Evolutionary conservation across 2,888 invertebrate species (phyloP).

Genomic region (Erynnis tages): DNA sequence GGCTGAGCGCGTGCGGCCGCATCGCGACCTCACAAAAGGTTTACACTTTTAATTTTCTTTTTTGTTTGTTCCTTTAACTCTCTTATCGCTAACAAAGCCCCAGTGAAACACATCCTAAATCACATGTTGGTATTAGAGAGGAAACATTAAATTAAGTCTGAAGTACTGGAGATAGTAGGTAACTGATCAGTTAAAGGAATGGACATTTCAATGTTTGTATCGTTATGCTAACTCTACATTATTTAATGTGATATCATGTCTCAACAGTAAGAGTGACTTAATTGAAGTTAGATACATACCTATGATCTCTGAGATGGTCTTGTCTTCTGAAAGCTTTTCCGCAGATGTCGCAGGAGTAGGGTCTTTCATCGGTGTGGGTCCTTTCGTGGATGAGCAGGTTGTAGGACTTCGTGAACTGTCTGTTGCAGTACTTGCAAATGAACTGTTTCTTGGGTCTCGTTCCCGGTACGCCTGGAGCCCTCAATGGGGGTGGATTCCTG

Average conservation of each 20-base stretch:
- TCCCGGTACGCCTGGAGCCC: conserved; percentile 80
- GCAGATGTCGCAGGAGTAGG: conserved; percentile 97
- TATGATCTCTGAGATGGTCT: conserved; percentile 95
- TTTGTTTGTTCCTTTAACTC: conserved; percentile 53
- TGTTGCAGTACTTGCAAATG: conserved; percentile 98
- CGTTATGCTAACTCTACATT: no score
- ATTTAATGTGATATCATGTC: no score
- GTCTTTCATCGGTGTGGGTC: conserved; percentile 98
- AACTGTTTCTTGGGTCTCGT: conserved; percentile 91
- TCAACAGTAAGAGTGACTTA: no score
- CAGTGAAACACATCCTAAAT: conserved; percentile 67
- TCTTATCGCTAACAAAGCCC: conserved; percentile 72
- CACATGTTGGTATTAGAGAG: conserved; percentile 64
- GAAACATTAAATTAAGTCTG: conserved; percentile 61
- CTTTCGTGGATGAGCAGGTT: conserved; percentile 98
- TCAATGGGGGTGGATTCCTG: conserved; percentile 77
- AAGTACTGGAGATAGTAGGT: conserved; percentile 44
- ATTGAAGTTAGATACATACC: conserved; percentile 78
- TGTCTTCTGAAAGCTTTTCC: conserved; percentile 97
- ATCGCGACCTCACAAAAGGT: conserved; percentile 79
- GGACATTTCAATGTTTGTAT: no score
- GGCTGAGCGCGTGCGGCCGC: conserved; percentile 74
- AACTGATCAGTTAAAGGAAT: conserved; percentile 17
- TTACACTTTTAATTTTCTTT: conserved; percentile 70
- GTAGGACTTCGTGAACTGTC: conserved; percentile 99